These are phyloP conservation scores for Limnephilus lunatus DNA, from an alignment of 2,888 invertebrate genomes.

Conservation along the genomic window DNA sequence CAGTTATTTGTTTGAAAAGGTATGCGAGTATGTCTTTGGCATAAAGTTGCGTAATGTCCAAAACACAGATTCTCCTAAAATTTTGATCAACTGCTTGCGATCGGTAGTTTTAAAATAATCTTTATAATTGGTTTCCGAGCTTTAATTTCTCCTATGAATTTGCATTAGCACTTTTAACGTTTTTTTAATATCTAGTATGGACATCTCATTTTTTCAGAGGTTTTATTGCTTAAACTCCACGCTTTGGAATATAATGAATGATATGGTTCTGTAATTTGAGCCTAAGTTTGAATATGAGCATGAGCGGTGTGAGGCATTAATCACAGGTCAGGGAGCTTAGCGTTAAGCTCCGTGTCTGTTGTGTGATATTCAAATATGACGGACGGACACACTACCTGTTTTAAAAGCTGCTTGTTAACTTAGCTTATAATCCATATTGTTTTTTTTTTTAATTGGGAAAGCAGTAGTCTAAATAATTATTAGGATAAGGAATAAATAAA, in stretches of 20 bases:
- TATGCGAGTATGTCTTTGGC: no score
- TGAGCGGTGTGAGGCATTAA: constrained; percentile 57
- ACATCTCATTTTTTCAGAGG: neutral
- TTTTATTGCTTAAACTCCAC: neutral
- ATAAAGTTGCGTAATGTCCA: no score
- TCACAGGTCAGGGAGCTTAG: constrained; percentile 58
- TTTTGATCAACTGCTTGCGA: no score
- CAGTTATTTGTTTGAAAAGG: no score
- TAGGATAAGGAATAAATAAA: neutral
- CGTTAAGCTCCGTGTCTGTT: constrained; percentile 47
- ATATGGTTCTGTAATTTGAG: neutral
- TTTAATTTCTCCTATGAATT: no score
- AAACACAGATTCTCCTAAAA: no score
- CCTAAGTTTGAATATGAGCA: constrained; percentile 44
- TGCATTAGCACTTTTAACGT: no score
- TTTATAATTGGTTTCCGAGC: no score
- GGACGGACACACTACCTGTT: constrained; percentile 58
- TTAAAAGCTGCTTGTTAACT: constrained; percentile 32
- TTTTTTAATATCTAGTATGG: no score
- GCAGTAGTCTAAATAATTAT: neutral
- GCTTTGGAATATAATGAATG: neutral
- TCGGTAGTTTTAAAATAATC: no score
- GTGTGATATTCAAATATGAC: constrained; percentile 54
- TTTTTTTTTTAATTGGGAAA: neutral
- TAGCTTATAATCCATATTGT: constrained; percentile 27